Base-by-base conservation (phyloP, 2,113 vertebrate genomes). In the Amphiprion ocellaris region DNA sequence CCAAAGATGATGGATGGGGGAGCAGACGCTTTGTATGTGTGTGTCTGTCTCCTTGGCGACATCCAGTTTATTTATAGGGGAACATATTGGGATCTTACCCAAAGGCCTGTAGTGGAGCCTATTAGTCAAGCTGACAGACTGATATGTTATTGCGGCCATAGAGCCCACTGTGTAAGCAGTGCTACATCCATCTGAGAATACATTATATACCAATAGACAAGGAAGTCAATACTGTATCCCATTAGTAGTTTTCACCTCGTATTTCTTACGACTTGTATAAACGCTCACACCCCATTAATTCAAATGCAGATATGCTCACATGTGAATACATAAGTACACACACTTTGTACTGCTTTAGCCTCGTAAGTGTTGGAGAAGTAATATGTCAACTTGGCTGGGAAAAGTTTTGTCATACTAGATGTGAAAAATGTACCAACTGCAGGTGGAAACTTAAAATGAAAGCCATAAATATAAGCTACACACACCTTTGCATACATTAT, bases 101-200 rank as follows among this genome's bases (percentile, higher is more conserved):
- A 55, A 67, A 55, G 56, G 59, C 54, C 70, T 55, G 37, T 4
- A 26, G 77, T 75, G 68, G 17, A 65, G 56, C 19, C 56, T 62
- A 70, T 30, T 87, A 62, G 72, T 87, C 83, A 87, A 71, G 60
- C 26, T 59, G 83, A 79, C 84, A 81, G 47, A 76, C 33, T 74
- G 79, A 67, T 46, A 56, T 91, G 76, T 87, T 79, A 58, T 82
- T 86, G 47, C 33, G 86, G 64, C 85, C 70, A 55, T n/a, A 53
- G 66, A 66, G 50, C 33, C 65, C 23, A 23, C 53, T 54, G 23
- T 59, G 63, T 69, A 78, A 77, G 68, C 61, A 68, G 47, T 17
- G 26, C 14, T 49, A 23, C 24, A 49, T 50, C 17, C 30, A 46
- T 63, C 19, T 79, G 73, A 75, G 65, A 69, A 71, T 66, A 59